Base-by-base conservation (phyloP, 2,113 vertebrate species). In the Myotis brandtii region DNA sequence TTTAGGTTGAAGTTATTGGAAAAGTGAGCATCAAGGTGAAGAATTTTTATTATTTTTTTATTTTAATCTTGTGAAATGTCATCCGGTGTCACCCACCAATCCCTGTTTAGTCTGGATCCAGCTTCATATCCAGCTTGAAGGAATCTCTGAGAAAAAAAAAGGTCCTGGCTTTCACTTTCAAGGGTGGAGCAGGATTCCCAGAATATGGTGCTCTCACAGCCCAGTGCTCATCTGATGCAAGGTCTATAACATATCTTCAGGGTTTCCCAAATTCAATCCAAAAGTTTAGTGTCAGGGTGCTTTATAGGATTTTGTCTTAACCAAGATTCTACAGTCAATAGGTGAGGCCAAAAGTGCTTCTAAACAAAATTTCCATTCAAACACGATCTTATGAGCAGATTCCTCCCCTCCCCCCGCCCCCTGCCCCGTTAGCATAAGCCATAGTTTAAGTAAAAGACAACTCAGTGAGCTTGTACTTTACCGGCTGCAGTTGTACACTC, bases 201-300 rank as follows among this genome's bases (percentile, higher is more conserved):
- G 52, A 91, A 21, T 69, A 56, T 6, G 5, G 12, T 10, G 50
- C 8, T 82, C 34, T 54, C 14, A 5, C 9, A 32, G 12, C 66
- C 50, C 25, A 17, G 12, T 0, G 7, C 25, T 56, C 20, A 30
- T 46, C 30, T 14, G 23, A 17, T 17, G 32, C 48, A 34, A 17
- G 25, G 25, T 37, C 64, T 13, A 1, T 5, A 4, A 62, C 4
- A 0, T 1, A 0, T 10, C 25, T 54, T 1, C 30, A 11, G 2
- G 23, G 13, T 67, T 64, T 86, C 59, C 52, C 59, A 84, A 50
- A 54, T 46, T 86, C 46, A 90, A 30, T 73, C 6, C 37, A 37
- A 83, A 54, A 12, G 20, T 16, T 81, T 90, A 37, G 18, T 73
- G 7, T 72, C 30, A 25, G 32, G 52, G 13, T 67, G 14, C 7